Conservation (phyloP, 2,888 invertebrate genomes). For the Eristalinus sepulchralis region DNA sequence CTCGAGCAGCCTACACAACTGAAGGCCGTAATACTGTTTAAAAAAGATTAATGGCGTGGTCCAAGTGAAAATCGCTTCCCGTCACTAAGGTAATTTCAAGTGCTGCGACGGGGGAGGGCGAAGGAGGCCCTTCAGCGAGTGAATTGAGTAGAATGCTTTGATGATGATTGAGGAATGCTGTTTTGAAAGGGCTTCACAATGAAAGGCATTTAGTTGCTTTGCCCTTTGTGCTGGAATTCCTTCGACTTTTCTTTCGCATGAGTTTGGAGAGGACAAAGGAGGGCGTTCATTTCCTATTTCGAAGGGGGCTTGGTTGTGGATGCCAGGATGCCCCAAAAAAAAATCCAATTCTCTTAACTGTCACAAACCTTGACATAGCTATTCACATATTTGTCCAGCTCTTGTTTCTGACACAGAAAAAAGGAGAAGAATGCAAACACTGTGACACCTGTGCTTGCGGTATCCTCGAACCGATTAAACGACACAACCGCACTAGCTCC, state of each 20-base stretch:
- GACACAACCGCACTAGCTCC: not conserved
- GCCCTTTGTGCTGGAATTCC: not conserved
- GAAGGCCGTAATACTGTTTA: conserved; percentile 21
- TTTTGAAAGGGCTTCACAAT: not conserved
- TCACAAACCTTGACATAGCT: too few species aligned
- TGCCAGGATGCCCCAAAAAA: too few species aligned
- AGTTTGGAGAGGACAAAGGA: too few species aligned
- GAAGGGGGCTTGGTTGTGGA: too few species aligned
- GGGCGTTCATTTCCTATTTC: too few species aligned
- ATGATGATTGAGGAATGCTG: not conserved
- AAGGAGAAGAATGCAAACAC: too few species aligned
- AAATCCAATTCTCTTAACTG: too few species aligned
- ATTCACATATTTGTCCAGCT: too few species aligned
- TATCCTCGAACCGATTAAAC: not conserved
- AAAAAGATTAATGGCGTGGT: conserved; percentile 27
- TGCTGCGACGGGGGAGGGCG: too few species aligned
- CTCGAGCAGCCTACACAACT: conserved; percentile 13
- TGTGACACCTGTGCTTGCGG: too few species aligned
- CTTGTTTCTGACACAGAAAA: too few species aligned
- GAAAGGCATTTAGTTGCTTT: not conserved
- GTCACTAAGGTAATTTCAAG: not conserved
- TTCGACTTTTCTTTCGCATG: not conserved
- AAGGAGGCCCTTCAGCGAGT: not conserved
- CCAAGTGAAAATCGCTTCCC: conserved; percentile 31
- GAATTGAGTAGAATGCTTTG: not conserved